phyloP scores from a whole-genome alignment of 2,113 vertebrate species.

The Calidris pugnax region DNA sequence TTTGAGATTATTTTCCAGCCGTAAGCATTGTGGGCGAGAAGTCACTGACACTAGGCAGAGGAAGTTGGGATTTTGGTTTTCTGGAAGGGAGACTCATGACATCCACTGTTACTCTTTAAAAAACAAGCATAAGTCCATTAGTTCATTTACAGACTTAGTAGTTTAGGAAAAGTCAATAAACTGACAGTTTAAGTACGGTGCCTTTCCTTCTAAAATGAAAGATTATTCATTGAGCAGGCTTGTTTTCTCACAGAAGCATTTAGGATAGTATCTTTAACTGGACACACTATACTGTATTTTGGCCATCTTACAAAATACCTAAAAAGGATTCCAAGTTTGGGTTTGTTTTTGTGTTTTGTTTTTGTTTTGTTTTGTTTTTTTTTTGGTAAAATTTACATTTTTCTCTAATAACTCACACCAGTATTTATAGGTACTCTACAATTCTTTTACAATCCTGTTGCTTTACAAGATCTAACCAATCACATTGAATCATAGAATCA shows the following conservation, averaged over 20 bases:
- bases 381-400: neutral
- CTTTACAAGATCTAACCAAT: neutral
- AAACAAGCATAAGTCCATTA: neutral
- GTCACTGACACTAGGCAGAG: neutral
- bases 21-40: neutral
- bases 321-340: neutral
- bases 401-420: neutral
- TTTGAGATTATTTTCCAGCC: slow-evolving; percentile 10
- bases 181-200: neutral
- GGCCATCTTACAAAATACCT: neutral
- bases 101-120: neutral
- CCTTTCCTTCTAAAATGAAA: slow-evolving; percentile 23
- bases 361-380: neutral
- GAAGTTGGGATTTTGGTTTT: neutral
- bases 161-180: slow-evolving; percentile 4
- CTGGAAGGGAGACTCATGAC: neutral
- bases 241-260: neutral
- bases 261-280: slow-evolving; percentile 1
- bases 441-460: slow-evolving; percentile 5
- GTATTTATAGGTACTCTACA: neutral
- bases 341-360: neutral
- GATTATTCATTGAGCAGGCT: neutral
- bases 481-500: too few species aligned
- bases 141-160: neutral
- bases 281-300: neutral